phyloP scores from a whole-genome alignment of 92 coral and sea anemone genomes.

The Epizoanthus illoricatus region DNA sequence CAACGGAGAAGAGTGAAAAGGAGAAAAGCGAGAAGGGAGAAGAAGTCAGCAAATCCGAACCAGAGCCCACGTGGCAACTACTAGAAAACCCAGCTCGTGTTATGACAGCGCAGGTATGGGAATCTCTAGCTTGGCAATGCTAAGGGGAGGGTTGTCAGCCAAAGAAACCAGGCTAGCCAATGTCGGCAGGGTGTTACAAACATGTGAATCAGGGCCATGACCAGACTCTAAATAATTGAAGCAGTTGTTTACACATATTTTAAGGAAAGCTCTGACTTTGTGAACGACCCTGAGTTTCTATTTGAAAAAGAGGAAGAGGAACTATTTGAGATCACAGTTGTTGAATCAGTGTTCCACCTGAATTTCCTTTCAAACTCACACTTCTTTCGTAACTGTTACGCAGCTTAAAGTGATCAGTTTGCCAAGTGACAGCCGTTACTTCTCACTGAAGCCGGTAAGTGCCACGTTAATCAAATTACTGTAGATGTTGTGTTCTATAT shows the following conservation, averaged over 20 bases:
- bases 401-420: constrained; percentile 88
- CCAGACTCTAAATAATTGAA: too few relatives aligned
- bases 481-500: not conserved
- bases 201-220: too few relatives aligned
- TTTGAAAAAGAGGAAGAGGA: too few relatives aligned
- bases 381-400: constrained; percentile 7
- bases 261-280: too few relatives aligned
- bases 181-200: too few relatives aligned
- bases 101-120: constrained; percentile 80
- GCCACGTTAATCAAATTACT: not conserved
- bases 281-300: too few relatives aligned
- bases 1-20: constrained; percentile 77
- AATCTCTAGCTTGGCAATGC: not conserved
- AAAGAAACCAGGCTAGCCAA: too few relatives aligned
- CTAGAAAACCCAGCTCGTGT: constrained; percentile 97
- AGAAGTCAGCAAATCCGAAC: constrained; percentile 50
- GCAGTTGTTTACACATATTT: too few relatives aligned
- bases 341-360: not conserved
- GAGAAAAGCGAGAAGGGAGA: constrained; percentile 76
- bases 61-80: constrained; percentile 88
- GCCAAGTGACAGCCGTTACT: constrained; percentile 88
- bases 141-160: too few relatives aligned
- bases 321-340: too few relatives aligned
- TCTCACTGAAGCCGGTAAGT: constrained; percentile 89
- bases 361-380: not conserved